Evolutionary conservation across 2,888 invertebrate species (phyloP).

Genomic region (Himalopsyche japonica): DNA sequence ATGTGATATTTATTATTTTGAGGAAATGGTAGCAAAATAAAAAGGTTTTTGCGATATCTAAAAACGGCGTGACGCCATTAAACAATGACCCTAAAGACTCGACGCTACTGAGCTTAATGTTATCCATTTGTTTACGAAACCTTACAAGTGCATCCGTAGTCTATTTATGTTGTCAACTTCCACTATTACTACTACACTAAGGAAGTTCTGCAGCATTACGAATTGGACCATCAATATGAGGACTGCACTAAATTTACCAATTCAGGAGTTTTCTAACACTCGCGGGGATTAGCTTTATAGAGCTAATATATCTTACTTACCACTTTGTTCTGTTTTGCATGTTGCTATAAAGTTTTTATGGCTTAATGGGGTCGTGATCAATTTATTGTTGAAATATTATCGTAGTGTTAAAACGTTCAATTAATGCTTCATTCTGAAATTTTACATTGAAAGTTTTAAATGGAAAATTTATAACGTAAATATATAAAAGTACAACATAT

Average conservation of each 20-base stretch:
- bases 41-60: no score
- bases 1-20: no score
- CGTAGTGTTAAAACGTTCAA: neutral
- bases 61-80: no score
- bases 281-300: neutral
- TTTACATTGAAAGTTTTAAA: no score
- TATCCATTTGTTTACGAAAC: neutral
- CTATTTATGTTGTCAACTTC: neutral
- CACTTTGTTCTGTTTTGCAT: neutral
- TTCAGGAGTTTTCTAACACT: neutral
- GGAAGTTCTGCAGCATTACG: neutral
- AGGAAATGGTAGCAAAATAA: no score
- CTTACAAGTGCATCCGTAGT: neutral
- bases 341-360: neutral
- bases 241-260: neutral
- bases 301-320: neutral
- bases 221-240: neutral
- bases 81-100: no score
- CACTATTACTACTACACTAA: neutral
- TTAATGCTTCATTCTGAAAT: neutral
- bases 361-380: neutral
- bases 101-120: neutral
- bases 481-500: no score
- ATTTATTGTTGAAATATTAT: neutral
- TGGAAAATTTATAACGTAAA: no score